These are phyloP conservation scores for Anseranas semipalmata DNA, from an alignment of 2,113 vertebrate species.

Conservation along the genomic window DNA sequence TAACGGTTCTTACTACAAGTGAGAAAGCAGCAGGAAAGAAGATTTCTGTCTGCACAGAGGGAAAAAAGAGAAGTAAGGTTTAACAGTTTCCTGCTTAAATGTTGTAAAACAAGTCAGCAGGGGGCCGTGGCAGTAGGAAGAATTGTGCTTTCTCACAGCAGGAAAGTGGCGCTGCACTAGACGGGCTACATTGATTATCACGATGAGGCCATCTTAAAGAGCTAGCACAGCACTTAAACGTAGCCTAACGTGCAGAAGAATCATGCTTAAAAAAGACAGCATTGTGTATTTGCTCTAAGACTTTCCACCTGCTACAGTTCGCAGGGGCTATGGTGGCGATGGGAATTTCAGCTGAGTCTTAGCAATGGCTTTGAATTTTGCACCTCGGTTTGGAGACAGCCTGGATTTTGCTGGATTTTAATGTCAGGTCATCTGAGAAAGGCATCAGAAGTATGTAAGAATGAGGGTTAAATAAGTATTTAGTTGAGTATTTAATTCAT, in stretches of 20 bases:
- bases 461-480: constrained; percentile 52
- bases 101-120: constrained; percentile 61
- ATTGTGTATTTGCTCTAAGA: background rate
- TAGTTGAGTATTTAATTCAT: constrained; percentile 39
- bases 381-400: background rate
- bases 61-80: constrained; percentile 58
- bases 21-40: constrained; percentile 61
- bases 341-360: background rate
- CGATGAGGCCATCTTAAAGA: constrained; percentile 33
- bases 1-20: constrained; percentile 30
- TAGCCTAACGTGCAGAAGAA: constrained; percentile 4
- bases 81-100: constrained; percentile 70
- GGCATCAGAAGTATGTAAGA: background rate
- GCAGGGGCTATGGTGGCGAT: background rate
- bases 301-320: constrained; percentile 7
- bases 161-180: constrained; percentile 30
- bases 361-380: background rate
- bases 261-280: background rate
- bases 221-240: constrained; percentile 16
- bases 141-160: constrained; percentile 19
- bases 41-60: constrained; percentile 35
- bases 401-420: background rate
- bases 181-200: constrained; percentile 12
- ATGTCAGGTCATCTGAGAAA: constrained; percentile 36
- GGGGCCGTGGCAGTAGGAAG: constrained; percentile 38